Evolutionary conservation across 2,113 vertebrate species (phyloP).

Genomic region (Strix aluco): DNA sequence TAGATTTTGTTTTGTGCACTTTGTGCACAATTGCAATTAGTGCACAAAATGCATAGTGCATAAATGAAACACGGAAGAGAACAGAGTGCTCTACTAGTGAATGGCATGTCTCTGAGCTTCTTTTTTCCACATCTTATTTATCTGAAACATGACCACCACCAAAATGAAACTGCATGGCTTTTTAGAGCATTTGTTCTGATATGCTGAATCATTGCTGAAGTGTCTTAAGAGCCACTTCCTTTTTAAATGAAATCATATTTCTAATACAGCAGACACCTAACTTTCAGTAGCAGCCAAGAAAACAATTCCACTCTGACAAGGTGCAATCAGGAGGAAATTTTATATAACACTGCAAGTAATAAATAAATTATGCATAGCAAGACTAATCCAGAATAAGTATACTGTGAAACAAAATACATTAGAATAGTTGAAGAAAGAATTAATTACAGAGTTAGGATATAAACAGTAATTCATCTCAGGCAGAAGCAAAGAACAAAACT

Average conservation of each 20-base stretch:
- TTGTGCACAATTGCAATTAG: neutral
- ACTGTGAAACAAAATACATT: constrained; percentile 62
- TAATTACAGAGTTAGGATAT: constrained; percentile 49
- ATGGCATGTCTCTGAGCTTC: neutral
- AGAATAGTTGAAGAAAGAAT: constrained; percentile 40
- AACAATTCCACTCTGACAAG: constrained; percentile 52
- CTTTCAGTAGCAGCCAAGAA: constrained; percentile 9
- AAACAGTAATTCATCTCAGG: constrained; percentile 58
- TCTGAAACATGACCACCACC: neutral
- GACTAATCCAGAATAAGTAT: constrained; percentile 58
- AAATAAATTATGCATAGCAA: constrained; percentile 62
- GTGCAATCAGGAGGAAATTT: constrained; percentile 62
- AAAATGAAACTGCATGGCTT: neutral
- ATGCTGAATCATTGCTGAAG: neutral
- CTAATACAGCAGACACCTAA: neutral
- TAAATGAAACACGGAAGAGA: neutral
- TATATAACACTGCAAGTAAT: constrained; percentile 65
- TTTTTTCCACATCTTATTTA: neutral
- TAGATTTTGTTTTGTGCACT: neutral
- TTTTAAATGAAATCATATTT: neutral
- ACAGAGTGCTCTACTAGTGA: neutral
- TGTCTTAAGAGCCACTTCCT: neutral
- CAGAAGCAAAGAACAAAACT: constrained; percentile 53
- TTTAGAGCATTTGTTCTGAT: neutral
- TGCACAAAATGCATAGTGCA: too few relatives aligned